Base-by-base conservation (phyloP, 2,888 invertebrate species). In the Chromoteleia sp. region DNA sequence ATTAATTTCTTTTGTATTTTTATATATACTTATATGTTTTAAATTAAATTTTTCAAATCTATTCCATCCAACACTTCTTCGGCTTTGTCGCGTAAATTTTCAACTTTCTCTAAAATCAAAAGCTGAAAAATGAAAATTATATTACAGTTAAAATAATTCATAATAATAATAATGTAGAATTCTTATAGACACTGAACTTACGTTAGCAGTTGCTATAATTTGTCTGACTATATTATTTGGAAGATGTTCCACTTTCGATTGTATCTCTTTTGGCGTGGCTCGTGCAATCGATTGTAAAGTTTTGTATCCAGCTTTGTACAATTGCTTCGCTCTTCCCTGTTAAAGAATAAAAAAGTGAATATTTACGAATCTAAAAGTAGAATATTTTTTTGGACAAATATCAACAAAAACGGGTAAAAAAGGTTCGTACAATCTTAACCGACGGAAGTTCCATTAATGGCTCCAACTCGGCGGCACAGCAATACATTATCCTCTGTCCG, bases 121-220 rank as follows among this genome's bases (percentile, higher is more conserved):
- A 97, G 93, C 97, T 97, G 92, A 54, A 93, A 92, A 63, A 33
- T 10, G 6, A 5, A 48, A 33, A 50, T 33, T 1, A 56, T 48
- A 33, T 25, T 25, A 7, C 1, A 33, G 1, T 33, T 33, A 33
- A n/a, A 33, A n/a, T 33, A 10, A 33, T 33, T 4, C 1, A 10
- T n/a, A 50, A 56, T 14, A 10, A 10, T n/a, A 50, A 56, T 14
- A 45, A 25, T 45, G 59, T 67, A 48, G 50, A 56, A 17, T 17
- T 10, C 17, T 17, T 33, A 1, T 33, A 5, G 41, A 61, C 2
- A 25, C 6, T 2, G 10, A 41, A 65, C 87, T 90, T 91, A 97
- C 97, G 94, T 97, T 96, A 0, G 99, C 97, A 25, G 97, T 96
- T 70, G 97, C 95, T 82, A 98, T 94, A 63, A 99, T 95, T 91